A percentile compares a stretch with the other conserved stretches of the same genome.
Conservation (phyloP, 2,113 vertebrate genomes). For the Grallaria varia region DNA sequence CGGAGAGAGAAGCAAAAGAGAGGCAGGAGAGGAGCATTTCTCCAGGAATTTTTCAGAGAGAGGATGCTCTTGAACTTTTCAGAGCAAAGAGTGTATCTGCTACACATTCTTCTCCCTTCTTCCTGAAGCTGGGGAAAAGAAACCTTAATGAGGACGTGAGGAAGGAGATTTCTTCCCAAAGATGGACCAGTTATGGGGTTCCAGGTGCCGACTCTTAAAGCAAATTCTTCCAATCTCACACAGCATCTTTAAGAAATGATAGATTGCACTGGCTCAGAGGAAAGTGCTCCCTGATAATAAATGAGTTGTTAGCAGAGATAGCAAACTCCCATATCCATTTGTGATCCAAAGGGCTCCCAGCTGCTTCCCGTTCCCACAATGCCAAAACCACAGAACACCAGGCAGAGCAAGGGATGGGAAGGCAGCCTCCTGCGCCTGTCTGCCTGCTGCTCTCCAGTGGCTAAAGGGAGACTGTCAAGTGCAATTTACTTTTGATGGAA, state of each 20-base stretch:
- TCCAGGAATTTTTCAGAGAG: not conserved
- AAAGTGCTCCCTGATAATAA: slow-evolving; percentile 58
- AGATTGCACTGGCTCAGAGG: slow-evolving; percentile 21
- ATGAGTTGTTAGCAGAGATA: slow-evolving; percentile 66
- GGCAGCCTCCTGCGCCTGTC: not conserved
- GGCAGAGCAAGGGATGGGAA: not conserved
- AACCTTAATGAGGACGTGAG: not conserved
- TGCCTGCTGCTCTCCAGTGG: slow-evolving; percentile 31
- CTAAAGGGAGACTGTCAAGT: not conserved
- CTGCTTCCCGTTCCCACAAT: slow-evolving; percentile 60
- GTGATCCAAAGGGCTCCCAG: slow-evolving; percentile 65
- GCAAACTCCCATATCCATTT: slow-evolving; percentile 49
- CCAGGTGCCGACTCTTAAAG: not conserved
- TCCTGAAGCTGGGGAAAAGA: not conserved
- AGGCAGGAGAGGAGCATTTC: not conserved
- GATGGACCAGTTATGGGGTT: not conserved
- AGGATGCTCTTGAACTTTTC: not conserved
- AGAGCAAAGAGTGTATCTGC: not conserved
- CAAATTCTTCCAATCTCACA: slow-evolving; percentile 42
- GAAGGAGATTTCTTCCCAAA: not conserved
- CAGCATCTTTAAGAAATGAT: slow-evolving; percentile 44
- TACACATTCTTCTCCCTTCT: not conserved
- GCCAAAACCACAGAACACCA: slow-evolving; percentile 31
- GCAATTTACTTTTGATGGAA: not conserved
- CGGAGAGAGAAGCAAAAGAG: not conserved